phyloP scores from a whole-genome alignment of 1,140 invertebrate genomes.

The Callitettix versicolor region DNA sequence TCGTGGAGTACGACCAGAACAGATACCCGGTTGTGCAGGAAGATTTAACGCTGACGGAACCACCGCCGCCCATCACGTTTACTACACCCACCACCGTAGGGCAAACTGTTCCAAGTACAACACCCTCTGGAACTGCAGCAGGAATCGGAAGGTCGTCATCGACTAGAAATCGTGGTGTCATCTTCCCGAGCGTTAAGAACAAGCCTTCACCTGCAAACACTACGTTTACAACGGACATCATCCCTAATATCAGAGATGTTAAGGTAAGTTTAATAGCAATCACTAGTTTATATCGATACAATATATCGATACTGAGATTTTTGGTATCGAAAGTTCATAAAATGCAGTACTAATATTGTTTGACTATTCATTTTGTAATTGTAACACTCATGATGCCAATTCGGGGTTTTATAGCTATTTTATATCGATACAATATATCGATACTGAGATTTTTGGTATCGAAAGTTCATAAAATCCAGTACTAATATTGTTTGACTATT shows the following conservation, averaged over 20 bases:
- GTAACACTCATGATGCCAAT: no score
- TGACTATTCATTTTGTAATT: no score
- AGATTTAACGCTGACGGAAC: conserved; percentile 19
- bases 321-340: no score
- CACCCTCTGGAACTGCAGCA: conserved; percentile 29
- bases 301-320: no score
- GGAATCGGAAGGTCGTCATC: conserved; percentile 28
- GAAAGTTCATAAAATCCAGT: no score
- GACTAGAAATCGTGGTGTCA: conserved; percentile 61
- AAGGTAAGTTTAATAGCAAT: no score
- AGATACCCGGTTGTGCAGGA: conserved; percentile 2
- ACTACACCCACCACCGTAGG: conserved; percentile 18
- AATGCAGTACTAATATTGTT: no score
- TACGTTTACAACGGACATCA: conserved; percentile 61
- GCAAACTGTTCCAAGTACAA: conserved; percentile 28
- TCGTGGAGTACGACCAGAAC: conserved; percentile 55
- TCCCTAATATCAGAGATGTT: conserved; percentile 62
- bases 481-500: no score
- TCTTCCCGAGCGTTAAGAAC: conserved; percentile 83
- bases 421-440: no score
- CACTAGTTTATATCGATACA: no score
- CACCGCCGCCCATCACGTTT: conserved; percentile 19
- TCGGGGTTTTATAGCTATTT: no score
- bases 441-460: no score
- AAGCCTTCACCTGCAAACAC: conserved; percentile 74